Evolutionary conservation across 2,113 vertebrate species (phyloP).

Genomic region (Isichthys henryi): DNA sequence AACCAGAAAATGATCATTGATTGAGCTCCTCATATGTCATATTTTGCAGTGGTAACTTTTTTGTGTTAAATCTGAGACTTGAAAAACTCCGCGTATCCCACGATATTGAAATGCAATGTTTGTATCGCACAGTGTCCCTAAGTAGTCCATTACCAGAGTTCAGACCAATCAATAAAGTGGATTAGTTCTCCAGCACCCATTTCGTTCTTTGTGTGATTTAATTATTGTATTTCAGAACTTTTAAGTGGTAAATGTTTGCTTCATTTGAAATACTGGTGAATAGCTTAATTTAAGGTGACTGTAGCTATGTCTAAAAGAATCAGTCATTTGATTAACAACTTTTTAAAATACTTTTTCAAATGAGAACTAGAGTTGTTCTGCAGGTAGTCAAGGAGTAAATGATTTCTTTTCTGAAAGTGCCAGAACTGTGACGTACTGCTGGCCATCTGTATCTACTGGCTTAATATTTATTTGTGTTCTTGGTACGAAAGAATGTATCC

Average conservation of each 20-base stretch:
- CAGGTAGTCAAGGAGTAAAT: not conserved
- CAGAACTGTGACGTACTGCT: not conserved
- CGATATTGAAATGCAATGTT: slow-evolving; percentile 65
- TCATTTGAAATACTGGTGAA: not conserved
- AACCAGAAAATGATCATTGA: slow-evolving; percentile 45
- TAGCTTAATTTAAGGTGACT: not conserved
- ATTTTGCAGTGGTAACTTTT: slow-evolving; percentile 45
- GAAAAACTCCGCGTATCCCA: slow-evolving; percentile 65
- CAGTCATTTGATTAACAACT: not conserved
- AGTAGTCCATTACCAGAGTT: slow-evolving; percentile 74
- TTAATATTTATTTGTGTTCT: not conserved
- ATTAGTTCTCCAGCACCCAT: slow-evolving; percentile 60
- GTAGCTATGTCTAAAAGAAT: not conserved
- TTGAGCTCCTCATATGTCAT: slow-evolving; percentile 48
- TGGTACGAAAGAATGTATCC: too few species aligned
- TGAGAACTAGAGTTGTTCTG: not conserved
- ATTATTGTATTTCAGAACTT: not conserved
- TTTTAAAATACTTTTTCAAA: not conserved
- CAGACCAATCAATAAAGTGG: slow-evolving; percentile 82
- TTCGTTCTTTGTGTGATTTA: slow-evolving; percentile 17
- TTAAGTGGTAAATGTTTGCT: too few species aligned
- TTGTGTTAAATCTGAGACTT: slow-evolving; percentile 67
- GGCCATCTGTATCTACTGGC: not conserved
- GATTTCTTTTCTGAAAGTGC: not conserved
- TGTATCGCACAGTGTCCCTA: slow-evolving; percentile 70